Conservation (phyloP, 2,797 vertebrate genomes). For the Rhabdomys pumilio region DNA sequence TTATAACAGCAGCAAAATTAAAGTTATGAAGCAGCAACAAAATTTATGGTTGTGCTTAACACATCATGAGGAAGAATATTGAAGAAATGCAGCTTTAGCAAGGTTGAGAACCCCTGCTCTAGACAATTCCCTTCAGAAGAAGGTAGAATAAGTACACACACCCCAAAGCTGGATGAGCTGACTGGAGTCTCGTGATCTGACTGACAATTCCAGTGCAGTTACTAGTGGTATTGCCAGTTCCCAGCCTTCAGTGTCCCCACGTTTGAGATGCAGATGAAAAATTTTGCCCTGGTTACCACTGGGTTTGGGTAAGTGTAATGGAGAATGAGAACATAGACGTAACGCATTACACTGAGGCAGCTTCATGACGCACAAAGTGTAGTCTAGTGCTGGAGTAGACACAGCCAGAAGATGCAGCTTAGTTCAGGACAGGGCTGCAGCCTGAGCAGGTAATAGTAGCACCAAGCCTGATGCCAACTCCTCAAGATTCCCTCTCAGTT, state of each 20-base stretch:
- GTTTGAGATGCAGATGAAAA: not conserved
- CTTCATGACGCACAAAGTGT: too few species aligned
- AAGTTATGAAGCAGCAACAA: not conserved
- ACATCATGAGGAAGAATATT: not conserved
- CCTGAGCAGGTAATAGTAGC: not conserved
- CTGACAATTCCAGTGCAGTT: not conserved
- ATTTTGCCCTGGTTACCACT: not conserved
- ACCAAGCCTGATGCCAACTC: slow-evolving; percentile 39
- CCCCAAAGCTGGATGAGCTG: not conserved
- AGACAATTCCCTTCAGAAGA: not conserved
- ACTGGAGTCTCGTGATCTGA: not conserved
- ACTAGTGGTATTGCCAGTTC: not conserved
- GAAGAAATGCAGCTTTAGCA: not conserved
- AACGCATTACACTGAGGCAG: not conserved
- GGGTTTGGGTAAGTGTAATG: not conserved
- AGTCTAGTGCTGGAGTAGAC: not conserved
- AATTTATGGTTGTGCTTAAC: not conserved
- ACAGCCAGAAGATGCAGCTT: not conserved
- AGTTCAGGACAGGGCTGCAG: accelerated
- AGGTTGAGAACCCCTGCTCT: not conserved
- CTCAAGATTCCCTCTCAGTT: slow-evolving; percentile 30
- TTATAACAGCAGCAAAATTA: not conserved
- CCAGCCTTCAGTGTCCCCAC: not conserved
- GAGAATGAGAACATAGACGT: not conserved
- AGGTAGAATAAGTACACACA: not conserved